Conservation (phyloP, 2,888 invertebrate genomes). For the Noctua comes region DNA sequence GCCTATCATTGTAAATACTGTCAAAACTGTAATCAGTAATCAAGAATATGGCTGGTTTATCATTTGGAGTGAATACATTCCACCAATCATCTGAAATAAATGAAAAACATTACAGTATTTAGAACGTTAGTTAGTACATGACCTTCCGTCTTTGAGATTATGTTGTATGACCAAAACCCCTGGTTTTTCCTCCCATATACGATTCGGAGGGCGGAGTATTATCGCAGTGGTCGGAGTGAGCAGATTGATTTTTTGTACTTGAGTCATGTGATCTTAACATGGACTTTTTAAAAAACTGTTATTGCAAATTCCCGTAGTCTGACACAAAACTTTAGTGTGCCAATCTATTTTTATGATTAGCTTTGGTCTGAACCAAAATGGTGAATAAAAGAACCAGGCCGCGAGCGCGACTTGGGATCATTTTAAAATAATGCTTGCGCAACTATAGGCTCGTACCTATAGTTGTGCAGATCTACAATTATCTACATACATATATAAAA, state of each 20-base stretch:
- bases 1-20: neutral
- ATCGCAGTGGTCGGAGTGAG: neutral
- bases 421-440: neutral
- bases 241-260: neutral
- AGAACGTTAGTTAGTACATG: too few species aligned
- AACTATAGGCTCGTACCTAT: too few species aligned
- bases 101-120: neutral
- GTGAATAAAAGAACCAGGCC: neutral
- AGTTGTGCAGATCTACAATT: too few species aligned
- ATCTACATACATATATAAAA: too few species aligned
- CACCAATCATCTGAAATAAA: neutral
- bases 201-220: neutral
- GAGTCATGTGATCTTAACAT: too few species aligned
- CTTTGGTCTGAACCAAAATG: neutral
- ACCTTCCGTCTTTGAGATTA: neutral
- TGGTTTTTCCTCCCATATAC: neutral
- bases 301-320: too few species aligned
- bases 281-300: too few species aligned
- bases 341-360: neutral
- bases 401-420: neutral
- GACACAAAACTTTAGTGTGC: too few species aligned
- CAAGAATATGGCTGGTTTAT: constrained; percentile 6
- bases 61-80: neutral
- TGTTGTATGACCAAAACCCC: neutral
- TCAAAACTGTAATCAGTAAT: neutral